These are phyloP conservation scores for Neosilurus mollespiculum DNA, from an alignment of 2,797 vertebrate genomes.

Conservation along the genomic window DNA sequence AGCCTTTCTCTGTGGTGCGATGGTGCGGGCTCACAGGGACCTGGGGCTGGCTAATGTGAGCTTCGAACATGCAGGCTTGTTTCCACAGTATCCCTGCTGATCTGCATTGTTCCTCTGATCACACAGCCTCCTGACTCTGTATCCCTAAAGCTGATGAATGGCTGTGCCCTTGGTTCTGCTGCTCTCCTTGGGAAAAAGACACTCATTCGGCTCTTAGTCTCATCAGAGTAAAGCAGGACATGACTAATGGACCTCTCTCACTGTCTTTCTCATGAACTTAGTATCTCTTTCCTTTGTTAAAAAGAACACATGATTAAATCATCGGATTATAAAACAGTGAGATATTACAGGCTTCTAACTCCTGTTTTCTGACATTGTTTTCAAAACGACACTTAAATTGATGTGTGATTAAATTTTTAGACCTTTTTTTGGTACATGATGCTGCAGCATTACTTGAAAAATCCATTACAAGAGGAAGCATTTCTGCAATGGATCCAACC, in stretches of 20 bases:
- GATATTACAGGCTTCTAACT: background rate
- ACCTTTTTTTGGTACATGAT: background rate
- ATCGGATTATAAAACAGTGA: background rate
- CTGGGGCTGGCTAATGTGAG: slow-evolving; percentile 9
- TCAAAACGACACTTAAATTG: background rate
- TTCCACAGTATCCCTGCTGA: background rate
- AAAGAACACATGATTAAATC: background rate
- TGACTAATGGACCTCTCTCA: slow-evolving; percentile 17
- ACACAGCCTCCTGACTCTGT: slow-evolving; percentile 18
- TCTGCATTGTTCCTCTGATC: slow-evolving; percentile 14
- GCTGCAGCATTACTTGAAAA: background rate
- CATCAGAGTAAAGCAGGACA: slow-evolving; percentile 27
- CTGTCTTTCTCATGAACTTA: background rate
- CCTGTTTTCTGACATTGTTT: background rate
- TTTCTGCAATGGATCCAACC: background rate
- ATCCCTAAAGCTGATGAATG: slow-evolving; percentile 46
- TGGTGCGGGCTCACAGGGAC: slow-evolving; percentile 24
- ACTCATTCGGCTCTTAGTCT: slow-evolving; percentile 34
- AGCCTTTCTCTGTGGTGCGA: slow-evolving; percentile 37
- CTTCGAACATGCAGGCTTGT: slow-evolving; percentile 20
- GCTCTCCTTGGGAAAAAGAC: slow-evolving; percentile 40
- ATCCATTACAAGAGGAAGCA: background rate
- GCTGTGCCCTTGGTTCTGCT: slow-evolving; percentile 18
- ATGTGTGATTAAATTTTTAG: background rate
- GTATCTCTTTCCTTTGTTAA: background rate